Evolutionary conservation across 2,888 invertebrate genomes (phyloP), one percentile per base, ranked within the genome.

Genomic region (Eupeodes luniger): DNA sequence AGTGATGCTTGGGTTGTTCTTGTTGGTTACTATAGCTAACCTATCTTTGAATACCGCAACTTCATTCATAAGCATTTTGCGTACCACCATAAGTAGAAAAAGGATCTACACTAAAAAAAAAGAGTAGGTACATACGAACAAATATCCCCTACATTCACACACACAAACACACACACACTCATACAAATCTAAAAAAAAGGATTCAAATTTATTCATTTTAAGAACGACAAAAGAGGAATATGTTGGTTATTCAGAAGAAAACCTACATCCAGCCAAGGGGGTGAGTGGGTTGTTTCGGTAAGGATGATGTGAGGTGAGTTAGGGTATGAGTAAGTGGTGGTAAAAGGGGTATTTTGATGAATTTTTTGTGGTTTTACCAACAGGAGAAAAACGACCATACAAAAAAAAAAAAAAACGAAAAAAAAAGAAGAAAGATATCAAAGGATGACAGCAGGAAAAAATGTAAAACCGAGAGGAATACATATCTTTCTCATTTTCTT

Each of bases 61-160:
- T 88, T 81, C 85, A 88, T 85, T 88, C 88, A 88, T 88, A 85
- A 88, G 81, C 81, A 81, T 85, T 88, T 81, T 88, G 88, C 81
- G 88, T 88, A 51, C 70, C 66, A 75, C 74, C 84, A 70, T 72
- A 80, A 87, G 70, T 70, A 77, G 53, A 61, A 72, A 80, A 72
- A 36, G 49, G 53, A 16, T 34, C 36, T 27, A 27, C 27, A 27
- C 27, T 57, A 57, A 44, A 64, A 40, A 27, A 14, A 66, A 12
- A 57, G 36, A n/a, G 0, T 19, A 19, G 19, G 10, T 6, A 59
- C 27, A 1, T 27, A 27, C 27, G 34, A 59, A 59, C 7, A 59
- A 34, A 59, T 27, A 14, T 2, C 6, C 12, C 6, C 9, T 40
- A 61, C 47, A 55, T 2, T 5, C 62, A 16, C 12, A 36, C 4